Evolutionary conservation across 1,140 invertebrate species (phyloP), one percentile per base, ranked within the genome.

Genomic region (Microplitis mediator): DNA sequence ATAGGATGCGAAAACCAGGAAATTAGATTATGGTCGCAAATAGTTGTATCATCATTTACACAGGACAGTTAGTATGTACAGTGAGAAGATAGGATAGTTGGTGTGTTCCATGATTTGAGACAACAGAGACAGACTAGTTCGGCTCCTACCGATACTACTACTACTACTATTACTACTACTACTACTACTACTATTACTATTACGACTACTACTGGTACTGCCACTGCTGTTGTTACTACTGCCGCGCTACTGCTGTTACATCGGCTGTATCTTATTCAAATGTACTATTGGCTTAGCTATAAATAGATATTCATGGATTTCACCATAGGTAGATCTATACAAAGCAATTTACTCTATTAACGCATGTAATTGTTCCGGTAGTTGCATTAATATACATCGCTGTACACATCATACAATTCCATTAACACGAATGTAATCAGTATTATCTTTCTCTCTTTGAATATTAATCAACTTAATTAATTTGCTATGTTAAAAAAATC

Each of bases 231-330:
- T 9, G 39, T 45, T 45, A 45, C 39, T 45, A 45, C 0, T 45
- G 39, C 23, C 23, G 39, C 11, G 39, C 39, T 45, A 11, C 11
- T 45, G 39, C 6, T 45, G 39, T 45, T 45, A 11, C 39, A 45
- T 45, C 39, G 39, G 39, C 6, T 45, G 39, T 45, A 45, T 50
- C 69, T 52, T 51, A 34, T 71, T 71, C 54, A 16, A 6, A 13
- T 13, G 36, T 39, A 35, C 13, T 34, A 31, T 36, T 51, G 36
- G 68, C 58, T 61, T 63, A 51, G 70, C 62, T 45, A 45, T 45
- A 45, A 45, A 45, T 65, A 64, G 51, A 67, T 72, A 69, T 72
- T 72, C 70, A 60, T 66, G 45, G 61, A 72, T 32, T 61, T 14
- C 36, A 45, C 14, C n/a, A 56, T 36, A 69, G 60, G 61, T 69